A percentile compares a stretch with the other conserved stretches of the same genome.
phyloP scores from a whole-genome alignment of 2,797 vertebrate genomes.

The Merluccius polli region DNA sequence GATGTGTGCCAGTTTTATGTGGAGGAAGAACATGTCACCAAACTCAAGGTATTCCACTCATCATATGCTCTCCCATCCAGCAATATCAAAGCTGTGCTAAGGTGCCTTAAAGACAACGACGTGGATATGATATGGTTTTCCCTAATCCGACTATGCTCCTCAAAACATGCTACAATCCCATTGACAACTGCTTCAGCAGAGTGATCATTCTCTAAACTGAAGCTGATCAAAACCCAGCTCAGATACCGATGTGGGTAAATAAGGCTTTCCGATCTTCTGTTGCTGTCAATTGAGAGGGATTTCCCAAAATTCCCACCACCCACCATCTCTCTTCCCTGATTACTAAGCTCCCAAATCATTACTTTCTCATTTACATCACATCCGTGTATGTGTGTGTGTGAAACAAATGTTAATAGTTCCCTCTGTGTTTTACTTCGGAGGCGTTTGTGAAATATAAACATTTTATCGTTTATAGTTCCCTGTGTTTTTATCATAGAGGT shows the following conservation, averaged over 20 bases:
- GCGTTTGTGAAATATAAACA: too few relatives aligned
- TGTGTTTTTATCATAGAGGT: too few relatives aligned
- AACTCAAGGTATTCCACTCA: not conserved
- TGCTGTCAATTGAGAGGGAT: not conserved
- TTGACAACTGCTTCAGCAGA: not conserved
- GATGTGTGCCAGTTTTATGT: not conserved
- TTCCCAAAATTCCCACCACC: too few relatives aligned
- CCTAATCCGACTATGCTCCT: not conserved
- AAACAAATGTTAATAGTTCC: too few relatives aligned
- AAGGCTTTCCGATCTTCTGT: not conserved
- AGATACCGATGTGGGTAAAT: not conserved
- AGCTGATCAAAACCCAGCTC: not conserved
- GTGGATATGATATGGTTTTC: not conserved
- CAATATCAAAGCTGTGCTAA: not conserved
- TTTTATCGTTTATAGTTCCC: too few relatives aligned
- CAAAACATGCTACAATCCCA: not conserved
- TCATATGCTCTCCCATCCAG: not conserved
- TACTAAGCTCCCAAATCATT: not conserved
- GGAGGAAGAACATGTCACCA: slow-evolving; percentile 1
- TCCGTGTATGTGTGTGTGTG: too few relatives aligned
- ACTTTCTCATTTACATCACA: too few relatives aligned
- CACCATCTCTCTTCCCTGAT: too few relatives aligned
- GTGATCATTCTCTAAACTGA: not conserved
- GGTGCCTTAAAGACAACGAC: not conserved
- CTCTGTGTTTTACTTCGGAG: too few relatives aligned